Base-by-base conservation (phyloP, 1,140 invertebrate species). In the Wiebesia pumilae region DNA sequence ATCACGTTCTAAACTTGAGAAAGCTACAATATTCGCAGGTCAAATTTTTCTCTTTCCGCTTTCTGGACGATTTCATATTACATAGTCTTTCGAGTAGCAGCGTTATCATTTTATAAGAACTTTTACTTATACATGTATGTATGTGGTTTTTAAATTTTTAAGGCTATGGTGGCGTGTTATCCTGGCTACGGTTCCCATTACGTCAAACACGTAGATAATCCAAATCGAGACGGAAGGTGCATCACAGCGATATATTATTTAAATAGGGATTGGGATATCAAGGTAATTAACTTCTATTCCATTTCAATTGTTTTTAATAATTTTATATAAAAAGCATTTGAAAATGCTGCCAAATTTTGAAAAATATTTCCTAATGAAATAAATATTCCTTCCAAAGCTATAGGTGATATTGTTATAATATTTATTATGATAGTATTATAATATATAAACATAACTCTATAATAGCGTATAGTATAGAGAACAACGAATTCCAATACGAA, bases 151-250 rank as follows among this genome's bases (percentile, higher is more conserved):
- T 30, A 73, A 87, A 90, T 88, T 27, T 86, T 90, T 95, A 81
- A 99, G 98, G 98, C 98, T 21, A 99, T 99, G 98, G 97, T 99
- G 38, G 98, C 98, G 62, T 99, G 98, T 92, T 99, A 99, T 93
- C 98, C 98, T 19, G 98, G 98, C 27, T 96, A 96, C 83, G 98
- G 98, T 78, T 97, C 97, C 24, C 97, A 97, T 91, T 99, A 99
- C 92, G 97, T 99, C 33, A 98, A 98, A 93, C 98, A 99, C 93
- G 97, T 99, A 43, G 98, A 99, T 92, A 99, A 99, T 95, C 98
- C 98, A n/a, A 98, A 98, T 92, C 95, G 96, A 91, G 98, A 99
- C 94, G 98, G 98, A 30, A 95, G 98, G 87, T 98, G 98, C 90
- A 97, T 99, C 90, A 99, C 98, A 21, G 97, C 97, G 65, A 99